Evolutionary conservation across 2,888 invertebrate genomes (phyloP), one percentile per base, ranked within the genome.

Genomic region (Mythimna loreyi): DNA sequence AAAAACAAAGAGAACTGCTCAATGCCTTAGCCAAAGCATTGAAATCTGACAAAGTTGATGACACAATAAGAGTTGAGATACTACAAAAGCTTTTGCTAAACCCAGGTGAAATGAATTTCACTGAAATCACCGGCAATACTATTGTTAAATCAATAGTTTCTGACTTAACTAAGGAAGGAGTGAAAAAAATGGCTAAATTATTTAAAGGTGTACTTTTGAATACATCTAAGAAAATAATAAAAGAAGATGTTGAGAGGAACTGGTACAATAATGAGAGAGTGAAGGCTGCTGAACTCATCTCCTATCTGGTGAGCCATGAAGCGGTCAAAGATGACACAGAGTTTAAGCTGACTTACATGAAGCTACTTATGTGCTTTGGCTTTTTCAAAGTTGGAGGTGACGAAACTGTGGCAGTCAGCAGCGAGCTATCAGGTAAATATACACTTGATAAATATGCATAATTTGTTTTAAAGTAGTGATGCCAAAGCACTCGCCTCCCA

Each of bases 91-190:
- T 98, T 1, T 92, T 98, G 13, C 96, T 97, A 55, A 94, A 96
- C 87, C 97, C 98, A 0, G 98, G 98, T 5, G 97, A 97, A 84
- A 96, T 98, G 72, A 97, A 97, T 90, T 97, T 98, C 75, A 97
- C 98, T 85, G 97, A 97, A 92, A 96, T 97, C 40, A 97, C 97
- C 25, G 96, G 97, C 16, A 96, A 96, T 19, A 97, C 96, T 82
- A 89, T 97, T 56, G 92, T 97, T 0, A 97, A 97, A 87, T 96
- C 97, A 62, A 94, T 97, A 13, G 97, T 97, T n/a, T 92, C 94
- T 1, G 96, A 96, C 88, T 92, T 98, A 69, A 96, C 96, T 71
- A 91, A 90, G 9, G 96, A 96, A 59, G 97, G 97, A 9, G 96
- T 98, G 0, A 97, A 97, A 85, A 96, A 96, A 86, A 91, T 98